These are phyloP conservation scores for Nesidiocoris tenuis DNA, from an alignment of 2,888 invertebrate species.

Conservation along the genomic window DNA sequence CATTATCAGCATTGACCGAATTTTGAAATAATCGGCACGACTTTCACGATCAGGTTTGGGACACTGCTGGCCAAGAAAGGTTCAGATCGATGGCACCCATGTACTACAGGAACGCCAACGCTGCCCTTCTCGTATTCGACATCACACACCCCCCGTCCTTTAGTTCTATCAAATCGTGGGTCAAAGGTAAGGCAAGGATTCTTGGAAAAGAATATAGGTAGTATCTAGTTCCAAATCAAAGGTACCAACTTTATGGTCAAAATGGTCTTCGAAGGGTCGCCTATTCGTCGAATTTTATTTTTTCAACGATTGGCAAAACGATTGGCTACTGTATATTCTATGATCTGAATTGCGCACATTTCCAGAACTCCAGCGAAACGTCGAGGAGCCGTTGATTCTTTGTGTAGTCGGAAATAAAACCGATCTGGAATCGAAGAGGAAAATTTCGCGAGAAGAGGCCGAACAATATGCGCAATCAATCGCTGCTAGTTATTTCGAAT, in stretches of 20 bases:
- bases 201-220: too few relatives aligned
- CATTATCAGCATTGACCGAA: not conserved
- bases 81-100: conserved; percentile 91
- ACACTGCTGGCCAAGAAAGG: conserved; percentile 84
- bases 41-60: conserved; percentile 72
- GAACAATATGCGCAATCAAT: conserved; percentile 74
- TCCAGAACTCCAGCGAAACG: conserved; percentile 64
- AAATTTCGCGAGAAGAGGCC: conserved; percentile 67
- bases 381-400: conserved; percentile 75
- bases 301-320: too few relatives aligned
- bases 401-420: conserved; percentile 84
- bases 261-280: too few relatives aligned
- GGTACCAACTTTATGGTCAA: too few relatives aligned
- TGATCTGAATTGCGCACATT: too few relatives aligned
- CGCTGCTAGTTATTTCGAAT: conserved; percentile 81
- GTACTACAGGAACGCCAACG: conserved; percentile 91
- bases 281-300: too few relatives aligned
- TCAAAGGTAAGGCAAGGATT: conserved; percentile 67
- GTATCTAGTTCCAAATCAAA: too few relatives aligned
- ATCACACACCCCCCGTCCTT: conserved; percentile 75
- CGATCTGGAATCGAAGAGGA: conserved; percentile 67
- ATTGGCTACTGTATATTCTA: too few relatives aligned
- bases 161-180: conserved; percentile 80
- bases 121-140: conserved; percentile 84
- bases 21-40: too few relatives aligned